Evolutionary conservation across 2,797 vertebrate species (phyloP).

Genomic region (Loriculus beryllinus): DNA sequence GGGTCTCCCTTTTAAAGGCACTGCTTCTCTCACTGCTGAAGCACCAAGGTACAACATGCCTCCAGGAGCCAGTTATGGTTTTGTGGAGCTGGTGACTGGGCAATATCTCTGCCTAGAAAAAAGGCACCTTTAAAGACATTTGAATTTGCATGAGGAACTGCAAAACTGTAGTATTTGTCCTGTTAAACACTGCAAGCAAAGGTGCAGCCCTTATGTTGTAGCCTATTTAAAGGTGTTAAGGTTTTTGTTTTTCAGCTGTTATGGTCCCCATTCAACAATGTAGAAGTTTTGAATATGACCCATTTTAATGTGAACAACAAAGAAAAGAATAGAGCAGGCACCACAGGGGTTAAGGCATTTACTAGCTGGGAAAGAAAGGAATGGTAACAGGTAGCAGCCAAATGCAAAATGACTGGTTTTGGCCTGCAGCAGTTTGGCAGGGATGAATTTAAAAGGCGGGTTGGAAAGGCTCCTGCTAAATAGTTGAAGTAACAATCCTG

Average conservation of each 20-base stretch:
- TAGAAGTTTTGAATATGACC: background rate
- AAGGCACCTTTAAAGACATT: background rate
- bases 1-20: background rate
- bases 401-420: conserved; percentile 10
- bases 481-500: background rate
- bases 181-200: background rate
- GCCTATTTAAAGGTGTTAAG: background rate
- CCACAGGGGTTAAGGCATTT: background rate
- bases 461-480: conserved; percentile 6
- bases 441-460: background rate
- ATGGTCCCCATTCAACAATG: background rate
- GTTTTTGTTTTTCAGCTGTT: background rate
- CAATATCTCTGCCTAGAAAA: background rate
- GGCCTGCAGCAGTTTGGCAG: conserved; percentile 3
- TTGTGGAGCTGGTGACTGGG: background rate
- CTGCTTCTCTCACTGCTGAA: background rate
- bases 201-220: background rate
- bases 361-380: background rate
- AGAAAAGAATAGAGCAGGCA: background rate
- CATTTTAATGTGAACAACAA: background rate
- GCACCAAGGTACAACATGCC: rapidly evolving
- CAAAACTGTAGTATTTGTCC: background rate
- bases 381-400: conserved; percentile 34
- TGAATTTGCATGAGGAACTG: background rate
- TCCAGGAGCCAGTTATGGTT: rapidly evolving